phyloP scores from a whole-genome alignment of 2,888 invertebrate species.

The Morpho achilles region DNA sequence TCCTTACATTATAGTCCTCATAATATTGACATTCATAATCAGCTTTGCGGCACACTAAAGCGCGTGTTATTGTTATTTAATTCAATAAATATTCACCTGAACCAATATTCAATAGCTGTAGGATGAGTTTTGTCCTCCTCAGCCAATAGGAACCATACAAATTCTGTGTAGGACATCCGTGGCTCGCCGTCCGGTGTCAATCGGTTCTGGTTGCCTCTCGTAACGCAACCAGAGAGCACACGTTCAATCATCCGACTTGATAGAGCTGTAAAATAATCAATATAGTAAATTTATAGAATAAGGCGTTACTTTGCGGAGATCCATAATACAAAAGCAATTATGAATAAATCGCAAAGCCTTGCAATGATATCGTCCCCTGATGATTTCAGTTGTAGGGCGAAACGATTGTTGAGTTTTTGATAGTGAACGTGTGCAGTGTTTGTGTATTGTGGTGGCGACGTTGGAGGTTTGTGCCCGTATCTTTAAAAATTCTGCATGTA shows the following conservation, averaged over 20 bases:
- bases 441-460: too few relatives aligned
- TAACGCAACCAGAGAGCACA: slow-evolving; percentile 98
- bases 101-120: slow-evolving; percentile 97
- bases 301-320: too few relatives aligned
- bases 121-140: slow-evolving; percentile 99
- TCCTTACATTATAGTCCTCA: too few relatives aligned
- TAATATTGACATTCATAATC: background rate
- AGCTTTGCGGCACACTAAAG: background rate
- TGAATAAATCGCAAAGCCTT: too few relatives aligned
- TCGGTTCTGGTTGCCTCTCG: slow-evolving; percentile 84
- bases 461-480: too few relatives aligned
- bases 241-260: slow-evolving; percentile 98
- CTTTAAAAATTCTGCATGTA: too few relatives aligned
- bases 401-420: too few relatives aligned
- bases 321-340: too few relatives aligned
- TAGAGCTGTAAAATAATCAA: slow-evolving; percentile 83
- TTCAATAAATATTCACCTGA: slow-evolving; percentile 75
- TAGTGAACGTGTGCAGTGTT: too few relatives aligned
- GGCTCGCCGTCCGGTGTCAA: slow-evolving; percentile 80
- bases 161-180: slow-evolving; percentile 98
- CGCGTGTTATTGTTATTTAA: too few relatives aligned
- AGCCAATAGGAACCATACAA: slow-evolving; percentile 99
- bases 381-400: too few relatives aligned
- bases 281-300: background rate
- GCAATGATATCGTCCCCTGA: too few relatives aligned